Evolutionary conservation across 2,113 vertebrate genomes (phyloP), one percentile per base, ranked within the genome.

Genomic region (Scortum barcoo): DNA sequence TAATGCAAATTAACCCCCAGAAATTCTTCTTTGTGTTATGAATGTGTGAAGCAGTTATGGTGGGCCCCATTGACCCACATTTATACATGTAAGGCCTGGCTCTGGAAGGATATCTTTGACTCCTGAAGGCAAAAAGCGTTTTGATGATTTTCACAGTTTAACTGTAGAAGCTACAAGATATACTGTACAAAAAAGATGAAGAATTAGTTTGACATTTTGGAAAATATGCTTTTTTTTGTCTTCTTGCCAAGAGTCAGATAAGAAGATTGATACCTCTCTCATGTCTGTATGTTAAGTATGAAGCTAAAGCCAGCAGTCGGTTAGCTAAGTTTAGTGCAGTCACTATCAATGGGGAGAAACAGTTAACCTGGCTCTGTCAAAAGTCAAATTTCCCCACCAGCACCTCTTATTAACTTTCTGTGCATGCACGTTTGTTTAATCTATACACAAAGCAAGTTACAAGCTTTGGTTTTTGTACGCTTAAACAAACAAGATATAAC

Each of bases 1-100:
- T 90, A 30, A 95, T 95, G 93, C 80, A 91, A 94, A 94, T 93
- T 3, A 84, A 83, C 51, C 44, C 51, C 20, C 26, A 7, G 70
- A 86, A 84, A 86, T 86, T 80, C 71, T 61, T 76, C 76, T 68
- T 86, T 89, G 88, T 89, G 11, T 84, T 79, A 84, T 82, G 66
- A 87, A 87, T 82, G 83, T 81, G 84, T 86, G 80, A 85, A 74
- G 79, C 67, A 80, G 74, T 82, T 79, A 65, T 81, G 62, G 69
- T 61, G 63, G 20, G 69, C 62, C 70, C 48, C 78, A 17, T 86
- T 89, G 54, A 80, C 54, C 78, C 54, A 10, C 74, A 80, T 70
- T 83, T 51, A 69, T 75, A 57, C 56, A 14, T 73, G 33, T 69
- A 42, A 65, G 14, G 56, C 73, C 71, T 44, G 17, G 42, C 5